Percentiles rank a stretch among this genome's conserved stretches.
These are phyloP conservation scores for Garrulus glandarius DNA, from an alignment of 2,797 vertebrate species.

Conservation along the genomic window DNA sequence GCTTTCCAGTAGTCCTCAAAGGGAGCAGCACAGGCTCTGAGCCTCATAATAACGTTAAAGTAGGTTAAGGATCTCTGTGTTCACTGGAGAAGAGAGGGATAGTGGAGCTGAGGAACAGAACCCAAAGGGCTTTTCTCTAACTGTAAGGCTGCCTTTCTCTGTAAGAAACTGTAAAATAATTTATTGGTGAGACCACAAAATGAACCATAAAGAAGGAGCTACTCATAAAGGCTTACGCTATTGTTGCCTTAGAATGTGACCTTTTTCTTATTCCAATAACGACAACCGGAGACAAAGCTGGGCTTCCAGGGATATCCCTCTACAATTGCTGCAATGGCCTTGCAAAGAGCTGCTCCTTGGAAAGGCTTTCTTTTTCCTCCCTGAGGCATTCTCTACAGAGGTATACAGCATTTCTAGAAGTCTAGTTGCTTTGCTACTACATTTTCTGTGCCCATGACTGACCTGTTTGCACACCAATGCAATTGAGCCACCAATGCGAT, in stretches of 20 bases:
- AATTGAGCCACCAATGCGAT: background rate
- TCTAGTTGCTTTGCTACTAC: background rate
- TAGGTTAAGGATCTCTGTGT: conserved; percentile 60
- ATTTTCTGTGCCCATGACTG: background rate
- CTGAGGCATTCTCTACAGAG: background rate
- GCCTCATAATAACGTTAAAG: conserved; percentile 24
- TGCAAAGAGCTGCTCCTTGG: background rate
- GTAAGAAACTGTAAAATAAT: conserved; percentile 2
- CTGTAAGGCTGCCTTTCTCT: background rate
- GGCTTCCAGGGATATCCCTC: background rate
- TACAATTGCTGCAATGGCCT: background rate
- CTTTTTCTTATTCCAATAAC: background rate
- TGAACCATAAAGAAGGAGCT: background rate
- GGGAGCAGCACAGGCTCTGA: conserved; percentile 24
- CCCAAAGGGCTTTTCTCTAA: conserved; percentile 22
- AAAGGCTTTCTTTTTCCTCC: background rate
- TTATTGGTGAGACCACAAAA: conserved; percentile 2
- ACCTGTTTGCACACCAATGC: background rate
- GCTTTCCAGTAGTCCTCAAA: conserved; percentile 52
- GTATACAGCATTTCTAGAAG: background rate
- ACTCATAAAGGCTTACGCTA: background rate
- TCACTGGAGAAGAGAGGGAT: conserved; percentile 1
- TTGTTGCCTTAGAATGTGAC: conserved; percentile 3
- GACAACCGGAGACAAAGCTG: background rate
- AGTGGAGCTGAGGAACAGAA: background rate